A percentile compares a stretch with the other conserved stretches of the same genome.
phyloP scores from a whole-genome alignment of 2,888 invertebrate genomes.

The Perizoma flavofasciatum region DNA sequence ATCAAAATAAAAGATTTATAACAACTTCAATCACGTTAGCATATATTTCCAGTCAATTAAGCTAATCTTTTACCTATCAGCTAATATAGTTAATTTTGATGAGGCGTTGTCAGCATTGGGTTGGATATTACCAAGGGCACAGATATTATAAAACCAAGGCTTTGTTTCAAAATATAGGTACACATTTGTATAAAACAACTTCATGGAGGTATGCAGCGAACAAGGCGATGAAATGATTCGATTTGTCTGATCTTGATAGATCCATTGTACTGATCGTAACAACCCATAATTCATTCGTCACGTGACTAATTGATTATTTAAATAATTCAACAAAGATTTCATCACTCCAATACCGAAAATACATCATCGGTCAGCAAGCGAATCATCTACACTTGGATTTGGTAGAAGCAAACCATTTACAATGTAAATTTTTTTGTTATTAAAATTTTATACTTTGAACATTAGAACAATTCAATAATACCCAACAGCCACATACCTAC shows the following conservation, averaged over 20 bases:
- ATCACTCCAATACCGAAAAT: not conserved
- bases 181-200: constrained; percentile 59
- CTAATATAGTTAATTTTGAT: not conserved
- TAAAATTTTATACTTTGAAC: no score
- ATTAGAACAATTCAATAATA: no score
- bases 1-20: constrained; percentile 11
- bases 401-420: no score
- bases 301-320: constrained; percentile 26
- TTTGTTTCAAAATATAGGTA: no score
- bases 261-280: constrained; percentile 44
- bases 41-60: constrained; percentile 9
- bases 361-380: not conserved
- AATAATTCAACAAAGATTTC: constrained; percentile 28
- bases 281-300: constrained; percentile 26
- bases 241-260: constrained; percentile 55
- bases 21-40: constrained; percentile 1
- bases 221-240: constrained; percentile 51
- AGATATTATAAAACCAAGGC: no score
- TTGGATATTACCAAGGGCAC: no score
- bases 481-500: no score
- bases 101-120: not conserved
- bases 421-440: no score
- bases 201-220: constrained; percentile 54
- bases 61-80: not conserved
- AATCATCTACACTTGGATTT: no score